A percentile compares a stretch with the other conserved stretches of the same genome.
phyloP scores from a whole-genome alignment of 1,140 invertebrate genomes.

The Diachasma alloeum region DNA sequence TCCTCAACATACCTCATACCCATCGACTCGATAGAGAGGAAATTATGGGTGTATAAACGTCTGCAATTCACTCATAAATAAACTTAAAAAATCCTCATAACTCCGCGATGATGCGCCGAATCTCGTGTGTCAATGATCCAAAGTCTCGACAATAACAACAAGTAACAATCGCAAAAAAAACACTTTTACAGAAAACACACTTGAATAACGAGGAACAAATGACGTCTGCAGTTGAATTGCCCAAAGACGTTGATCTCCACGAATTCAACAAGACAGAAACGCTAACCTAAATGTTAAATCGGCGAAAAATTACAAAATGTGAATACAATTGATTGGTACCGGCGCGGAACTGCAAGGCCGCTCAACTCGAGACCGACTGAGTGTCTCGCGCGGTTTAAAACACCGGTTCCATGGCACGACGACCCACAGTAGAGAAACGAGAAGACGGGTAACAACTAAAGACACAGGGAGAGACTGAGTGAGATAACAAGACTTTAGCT shows the following conservation, averaged over 20 bases:
- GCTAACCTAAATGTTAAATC: too few species aligned
- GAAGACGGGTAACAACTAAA: not conserved
- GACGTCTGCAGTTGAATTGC: too few species aligned
- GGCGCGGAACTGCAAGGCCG: not conserved
- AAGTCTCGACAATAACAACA: too few species aligned
- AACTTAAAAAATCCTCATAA: too few species aligned
- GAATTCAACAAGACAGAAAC: too few species aligned
- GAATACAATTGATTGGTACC: not conserved
- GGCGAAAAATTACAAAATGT: not conserved
- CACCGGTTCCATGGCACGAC: conserved; percentile 22
- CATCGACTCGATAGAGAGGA: not conserved
- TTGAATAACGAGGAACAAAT: not conserved
- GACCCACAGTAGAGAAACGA: conserved; percentile 14
- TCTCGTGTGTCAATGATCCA: too few species aligned
- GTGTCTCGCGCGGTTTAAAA: conserved; percentile 20
- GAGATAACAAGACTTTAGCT: not conserved
- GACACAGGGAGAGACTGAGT: not conserved
- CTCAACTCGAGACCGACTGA: conserved; percentile 11
- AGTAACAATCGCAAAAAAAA: not conserved
- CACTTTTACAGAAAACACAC: not conserved
- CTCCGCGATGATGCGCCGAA: too few species aligned
- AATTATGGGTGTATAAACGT: not conserved
- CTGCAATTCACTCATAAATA: too few species aligned
- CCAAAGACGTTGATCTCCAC: too few species aligned
- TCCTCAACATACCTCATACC: not conserved